phyloP scores from a whole-genome alignment of 2,113 vertebrate genomes.

The Trichechus manatus region DNA sequence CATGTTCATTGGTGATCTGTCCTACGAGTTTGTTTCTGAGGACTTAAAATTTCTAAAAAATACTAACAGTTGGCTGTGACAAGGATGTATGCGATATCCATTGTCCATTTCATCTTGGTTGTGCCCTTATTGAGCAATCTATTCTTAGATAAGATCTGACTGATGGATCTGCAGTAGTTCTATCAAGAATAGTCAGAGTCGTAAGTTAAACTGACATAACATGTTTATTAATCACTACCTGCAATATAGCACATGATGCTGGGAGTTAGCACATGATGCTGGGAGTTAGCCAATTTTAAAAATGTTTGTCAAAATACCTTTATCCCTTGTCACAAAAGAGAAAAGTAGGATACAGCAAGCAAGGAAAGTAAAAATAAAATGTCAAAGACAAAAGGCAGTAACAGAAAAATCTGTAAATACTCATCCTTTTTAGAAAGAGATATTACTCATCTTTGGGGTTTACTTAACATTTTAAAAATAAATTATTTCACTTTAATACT shows the following conservation, averaged over 20 bases:
- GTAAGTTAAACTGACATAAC: not conserved
- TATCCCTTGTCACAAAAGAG: constrained; percentile 2
- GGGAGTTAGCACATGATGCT: not conserved
- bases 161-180: not conserved
- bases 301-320: not conserved
- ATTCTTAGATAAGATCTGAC: not conserved
- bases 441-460: not conserved
- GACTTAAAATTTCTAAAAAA: constrained; percentile 34
- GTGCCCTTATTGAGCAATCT: not conserved
- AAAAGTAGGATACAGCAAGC: constrained; percentile 10
- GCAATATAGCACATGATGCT: not conserved
- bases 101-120: not conserved
- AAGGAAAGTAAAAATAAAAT: constrained; percentile 9
- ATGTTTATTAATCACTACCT: constrained; percentile 36
- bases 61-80: not conserved
- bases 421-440: constrained; percentile 35
- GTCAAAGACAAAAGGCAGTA: not conserved
- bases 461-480: not conserved
- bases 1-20: not conserved
- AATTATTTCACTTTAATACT: constrained; percentile 36
- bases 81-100: not conserved
- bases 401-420: constrained; percentile 7
- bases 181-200: not conserved
- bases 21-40: constrained; percentile 26
- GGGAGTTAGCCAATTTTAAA: constrained; percentile 48